Conservation (phyloP, 2,888 invertebrate species). For the Nomada fucata region DNA sequence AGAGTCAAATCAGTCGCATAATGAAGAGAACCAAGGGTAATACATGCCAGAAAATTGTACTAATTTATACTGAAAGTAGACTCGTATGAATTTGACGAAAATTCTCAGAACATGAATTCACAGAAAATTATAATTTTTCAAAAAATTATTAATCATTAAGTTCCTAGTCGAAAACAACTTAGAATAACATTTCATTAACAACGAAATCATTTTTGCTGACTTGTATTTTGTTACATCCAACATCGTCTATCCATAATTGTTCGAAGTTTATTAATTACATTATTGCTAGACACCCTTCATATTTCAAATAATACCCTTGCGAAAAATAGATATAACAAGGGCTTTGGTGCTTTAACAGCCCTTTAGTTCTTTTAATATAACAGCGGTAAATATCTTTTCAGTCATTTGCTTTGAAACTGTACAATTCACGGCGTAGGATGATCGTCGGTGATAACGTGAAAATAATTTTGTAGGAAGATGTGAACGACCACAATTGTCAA, state of each 20-base stretch:
- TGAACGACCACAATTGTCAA: background rate
- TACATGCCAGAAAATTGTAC: constrained; percentile 10
- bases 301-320: background rate
- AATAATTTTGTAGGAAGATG: constrained; percentile 4
- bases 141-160: background rate
- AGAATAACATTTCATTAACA: too few species aligned
- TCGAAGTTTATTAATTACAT: too few species aligned
- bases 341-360: background rate
- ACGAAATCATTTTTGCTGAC: too few species aligned
- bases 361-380: background rate
- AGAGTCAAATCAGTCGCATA: background rate
- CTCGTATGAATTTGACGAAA: background rate
- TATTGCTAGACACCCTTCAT: background rate
- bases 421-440: background rate
- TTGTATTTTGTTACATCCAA: too few species aligned
- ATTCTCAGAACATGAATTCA: constrained; percentile 15
- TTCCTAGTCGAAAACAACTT: background rate
- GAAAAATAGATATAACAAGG: background rate
- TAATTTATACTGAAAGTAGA: constrained; percentile 27
- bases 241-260: background rate
- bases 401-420: constrained; percentile 13
- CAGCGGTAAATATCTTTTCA: background rate
- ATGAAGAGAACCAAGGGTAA: constrained; percentile 9
- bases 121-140: background rate
- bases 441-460: background rate